A percentile compares a stretch with the other conserved stretches of the same genome.
These are phyloP conservation scores for Apodemia duryi DNA, from an alignment of 2,888 invertebrate genomes.

Conservation along the genomic window DNA sequence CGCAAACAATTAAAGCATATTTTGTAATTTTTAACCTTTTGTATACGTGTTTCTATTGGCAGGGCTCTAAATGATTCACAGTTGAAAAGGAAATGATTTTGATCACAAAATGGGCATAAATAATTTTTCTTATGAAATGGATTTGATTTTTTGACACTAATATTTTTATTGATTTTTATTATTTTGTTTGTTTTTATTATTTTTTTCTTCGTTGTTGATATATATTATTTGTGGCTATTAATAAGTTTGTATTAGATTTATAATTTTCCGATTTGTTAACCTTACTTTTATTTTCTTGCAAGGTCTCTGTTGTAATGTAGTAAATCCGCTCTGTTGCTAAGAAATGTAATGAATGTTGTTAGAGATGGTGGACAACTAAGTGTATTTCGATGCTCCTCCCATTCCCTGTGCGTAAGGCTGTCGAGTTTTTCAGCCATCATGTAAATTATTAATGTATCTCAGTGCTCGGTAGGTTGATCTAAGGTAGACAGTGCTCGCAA, in stretches of 20 bases:
- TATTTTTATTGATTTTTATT: no score
- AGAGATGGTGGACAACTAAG: conserved; percentile 21
- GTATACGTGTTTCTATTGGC: neutral
- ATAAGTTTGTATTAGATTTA: conserved; percentile 7
- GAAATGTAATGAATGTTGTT: conserved; percentile 22
- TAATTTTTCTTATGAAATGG: no score
- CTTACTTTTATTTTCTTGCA: conserved; percentile 19
- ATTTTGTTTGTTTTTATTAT: no score
- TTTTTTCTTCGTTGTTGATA: no score
- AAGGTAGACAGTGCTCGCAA: conserved; percentile 26
- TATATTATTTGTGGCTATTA: neutral
- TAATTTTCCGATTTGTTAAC: neutral
- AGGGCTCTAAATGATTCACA: conserved; percentile 4
- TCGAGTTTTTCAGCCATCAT: conserved; percentile 26
- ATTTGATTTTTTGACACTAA: no score
- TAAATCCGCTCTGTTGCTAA: conserved; percentile 26
- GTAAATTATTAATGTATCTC: conserved; percentile 24
- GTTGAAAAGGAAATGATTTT: conserved; percentile 2
- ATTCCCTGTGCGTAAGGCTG: conserved; percentile 20
- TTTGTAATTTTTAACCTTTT: neutral
- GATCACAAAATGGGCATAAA: neutral
- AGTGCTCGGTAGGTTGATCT: conserved; percentile 24
- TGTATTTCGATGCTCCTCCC: conserved; percentile 24
- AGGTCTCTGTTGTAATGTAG: conserved; percentile 24
- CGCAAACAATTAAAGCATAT: conserved; percentile 13